Conservation (phyloP, 1,140 invertebrate species). For the Drosophila busckii region DNA sequence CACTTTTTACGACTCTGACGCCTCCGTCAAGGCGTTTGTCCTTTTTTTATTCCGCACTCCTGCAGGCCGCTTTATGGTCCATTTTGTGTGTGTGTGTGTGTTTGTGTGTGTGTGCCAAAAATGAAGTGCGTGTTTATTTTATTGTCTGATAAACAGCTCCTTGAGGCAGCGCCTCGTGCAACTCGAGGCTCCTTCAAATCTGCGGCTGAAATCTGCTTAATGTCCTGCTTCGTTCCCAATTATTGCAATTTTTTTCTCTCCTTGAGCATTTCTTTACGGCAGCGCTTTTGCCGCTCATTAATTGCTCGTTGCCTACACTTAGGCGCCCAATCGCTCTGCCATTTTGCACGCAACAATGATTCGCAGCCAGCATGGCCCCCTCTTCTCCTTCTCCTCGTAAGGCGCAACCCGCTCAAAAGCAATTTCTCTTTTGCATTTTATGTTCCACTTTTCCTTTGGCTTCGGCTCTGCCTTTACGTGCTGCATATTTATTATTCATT, state of each 20-base stretch:
- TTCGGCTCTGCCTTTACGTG: neutral
- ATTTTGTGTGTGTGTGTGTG: constrained; percentile 17
- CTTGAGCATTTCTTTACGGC: constrained; percentile 2
- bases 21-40: constrained; percentile 44
- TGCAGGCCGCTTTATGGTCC: constrained; percentile 50
- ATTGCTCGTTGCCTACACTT: constrained; percentile 2
- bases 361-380: too few species aligned
- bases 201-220: constrained; percentile 24
- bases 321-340: too few species aligned
- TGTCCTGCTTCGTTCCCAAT: constrained; percentile 8
- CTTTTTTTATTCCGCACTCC: neutral
- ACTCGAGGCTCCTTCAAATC: neutral
- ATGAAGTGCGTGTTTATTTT: constrained; percentile 71
- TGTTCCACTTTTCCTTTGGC: neutral
- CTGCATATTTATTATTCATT: constrained; percentile 56
- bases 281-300: constrained; percentile 4
- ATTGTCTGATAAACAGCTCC: constrained; percentile 72
- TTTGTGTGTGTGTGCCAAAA: constrained; percentile 8
- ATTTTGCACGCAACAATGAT: too few species aligned
- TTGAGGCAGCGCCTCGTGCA: constrained; percentile 17
- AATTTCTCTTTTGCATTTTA: neutral
- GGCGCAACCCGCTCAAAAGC: neutral
- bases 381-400: neutral
- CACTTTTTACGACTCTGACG: constrained; percentile 67
- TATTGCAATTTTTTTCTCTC: neutral